Evolutionary conservation across 35 echinoderm and acorn worm genomes (phyloP), one percentile per base, ranked within the genome.

Genomic region (Chiridota heheva): DNA sequence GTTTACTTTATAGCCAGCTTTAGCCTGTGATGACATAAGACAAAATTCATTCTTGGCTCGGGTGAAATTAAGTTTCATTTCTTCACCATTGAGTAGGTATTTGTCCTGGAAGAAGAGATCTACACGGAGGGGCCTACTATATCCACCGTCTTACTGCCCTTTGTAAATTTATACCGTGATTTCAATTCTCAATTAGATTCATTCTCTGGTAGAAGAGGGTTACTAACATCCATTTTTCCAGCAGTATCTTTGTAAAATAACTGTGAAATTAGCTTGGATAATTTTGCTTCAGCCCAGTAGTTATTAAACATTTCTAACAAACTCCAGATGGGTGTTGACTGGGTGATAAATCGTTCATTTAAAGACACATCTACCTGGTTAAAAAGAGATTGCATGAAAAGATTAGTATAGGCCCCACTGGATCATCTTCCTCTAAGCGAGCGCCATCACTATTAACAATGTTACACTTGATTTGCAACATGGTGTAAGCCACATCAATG

Each of bases 61-160:
- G 41, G 62, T 72, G 4, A 78, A 65, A 59, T 78, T 90, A 4
- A 84, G 37, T 70, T 89, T 89, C 0, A 89, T 4, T 44, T 74
- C 70, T n/a, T 82, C 79, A 2, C 79, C 87, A 37, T 72, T 81
- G 2, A 89, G 87, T 34, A 90, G 34, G n/a, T 36, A 36, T 12
- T 42, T 25, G 27, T 71, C 40, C 26, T 71, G 67, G 26, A 71
- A 71, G 27, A 71, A 71, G 31, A 71, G n/a, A n/a, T n/a, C n/a
- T n/a, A n/a, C n/a, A n/a, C n/a, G n/a, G n/a, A n/a, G n/a, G n/a
- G n/a, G n/a, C 67, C 67, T 40, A 71, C 28, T 42, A 71, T 42
- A 71, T 71, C 67, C 4, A 71, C 67, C 37, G 39, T 7, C 4
- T 37, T 3, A 42, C 67, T 71, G 5, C 67, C 37, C 7, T 33